Base-by-base conservation (phyloP, 2,113 vertebrate species). In the Nesogale talazaci region DNA sequence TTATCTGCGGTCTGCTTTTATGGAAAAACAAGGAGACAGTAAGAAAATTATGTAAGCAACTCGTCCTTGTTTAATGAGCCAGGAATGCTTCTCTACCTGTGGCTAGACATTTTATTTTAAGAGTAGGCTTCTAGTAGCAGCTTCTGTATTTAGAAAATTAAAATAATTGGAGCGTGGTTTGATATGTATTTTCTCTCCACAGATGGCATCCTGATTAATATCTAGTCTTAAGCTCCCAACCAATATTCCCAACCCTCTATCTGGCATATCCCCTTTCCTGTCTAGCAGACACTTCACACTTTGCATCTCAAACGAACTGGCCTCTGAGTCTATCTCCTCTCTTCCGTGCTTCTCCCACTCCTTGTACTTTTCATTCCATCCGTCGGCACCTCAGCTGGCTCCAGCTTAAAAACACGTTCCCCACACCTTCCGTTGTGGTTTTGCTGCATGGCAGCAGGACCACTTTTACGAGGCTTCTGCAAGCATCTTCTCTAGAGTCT, bases 91-190 rank as follows among this genome's bases (percentile, higher is more conserved):
- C 1, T 75, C 46, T 93, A 88, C 70, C 89, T 92, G 74, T 80
- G 72, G 67, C 65, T 86, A 86, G 90, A 31, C 29, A 36, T 23
- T 86, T 76, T 59, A 92, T 63, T 89, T 96, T 93, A 88, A 88
- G 80, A 93, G 29, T 61, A 88, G n/a, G 56, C 16, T 86, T 83
- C 0, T 3, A 19, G 29, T 10, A 46, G 84, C 79, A 70, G 56
- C n/a, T 92, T 86, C 76, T 77, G 65, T 56, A 89, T 3, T 83
- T 90, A 95, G 93, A 82, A 1, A 63, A 94, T 2, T 80, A 63
- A 90, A 57, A 74, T 80, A 87, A 93, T 42, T 72, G 88, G 65
- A 46, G 83, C 70, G 46, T 23, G 20, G 74, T 36, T 88, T 85
- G 57, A 70, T 67, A 42, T 70, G 25, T 85, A 36, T n/a, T 57